Evolutionary conservation across 2,113 vertebrate genomes (phyloP), one percentile per base, ranked within the genome.

Genomic region (Pagrus major): DNA sequence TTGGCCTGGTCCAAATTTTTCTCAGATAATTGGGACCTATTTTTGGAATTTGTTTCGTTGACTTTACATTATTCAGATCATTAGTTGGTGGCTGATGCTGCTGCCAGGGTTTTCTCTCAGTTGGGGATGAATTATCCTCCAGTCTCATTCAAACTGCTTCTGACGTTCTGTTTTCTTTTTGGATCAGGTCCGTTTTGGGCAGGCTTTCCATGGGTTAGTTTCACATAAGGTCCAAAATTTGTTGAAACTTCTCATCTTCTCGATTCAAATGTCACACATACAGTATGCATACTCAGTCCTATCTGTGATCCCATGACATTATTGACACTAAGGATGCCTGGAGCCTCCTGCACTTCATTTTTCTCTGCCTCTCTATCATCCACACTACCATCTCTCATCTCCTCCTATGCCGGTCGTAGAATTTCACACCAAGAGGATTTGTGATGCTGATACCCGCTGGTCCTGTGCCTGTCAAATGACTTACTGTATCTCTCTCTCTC

Each of bases 391-490:
- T 80, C 78, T 83, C 78, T 86, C 86, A 86, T 89, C 71, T 80
- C 63, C 75, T 27, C 78, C 78, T 81, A 7, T 71, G 74, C 72
- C 84, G 84, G 84, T 86, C 76, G 70, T 20, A 76, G 59, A 63
- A 84, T 92, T 91, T 88, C 85, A 89, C 79, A 81, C 70, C 10
- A 63, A 76, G 78, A 85, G 82, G 78, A 87, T 92, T 83, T 88
- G 85, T 83, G 78, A 80, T 87, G 78, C 84, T 71, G 78, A 90
- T 89, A 87, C 88, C 82, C 64, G 47, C 83, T 86, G 85, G 74
- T 88, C 88, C 78, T 86, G 68, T 83, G 86, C 54, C 88, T 88
- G 80, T 79, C 71, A 91, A 88, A 86, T 83, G 71, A 91, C 83
- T 88, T 77, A 52, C 84, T 81, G 51, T 44, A 49, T 59, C 74